Conservation (phyloP, 2,797 vertebrate genomes). For the Myoxocephalus aenaeus region DNA sequence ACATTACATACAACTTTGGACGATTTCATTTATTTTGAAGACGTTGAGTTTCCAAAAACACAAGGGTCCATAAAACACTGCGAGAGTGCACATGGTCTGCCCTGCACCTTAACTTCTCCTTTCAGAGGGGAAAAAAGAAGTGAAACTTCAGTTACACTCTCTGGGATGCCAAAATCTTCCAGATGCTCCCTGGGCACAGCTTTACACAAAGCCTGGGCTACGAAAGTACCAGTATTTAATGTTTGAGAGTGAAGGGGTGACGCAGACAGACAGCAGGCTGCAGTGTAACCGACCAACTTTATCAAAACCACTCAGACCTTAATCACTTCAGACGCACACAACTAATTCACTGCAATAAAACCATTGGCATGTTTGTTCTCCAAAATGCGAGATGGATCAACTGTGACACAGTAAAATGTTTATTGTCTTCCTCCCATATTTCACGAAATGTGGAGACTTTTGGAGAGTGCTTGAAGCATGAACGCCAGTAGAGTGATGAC, state of each 20-base stretch:
- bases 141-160: constrained; percentile 16
- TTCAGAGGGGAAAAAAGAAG: constrained; percentile 9
- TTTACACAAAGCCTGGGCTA: constrained; percentile 27
- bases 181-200: constrained; percentile 26
- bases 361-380: constrained; percentile 50
- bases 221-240: constrained; percentile 32
- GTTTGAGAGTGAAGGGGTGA: constrained; percentile 38
- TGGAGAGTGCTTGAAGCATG: constrained; percentile 53
- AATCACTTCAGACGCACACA: constrained; percentile 49
- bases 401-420: constrained; percentile 56
- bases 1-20: background rate
- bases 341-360: constrained; percentile 44
- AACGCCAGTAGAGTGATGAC: constrained; percentile 56
- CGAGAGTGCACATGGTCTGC: background rate
- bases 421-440: constrained; percentile 63
- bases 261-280: constrained; percentile 51
- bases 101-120: constrained; percentile 5
- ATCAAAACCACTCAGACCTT: constrained; percentile 55
- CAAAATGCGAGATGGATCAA: constrained; percentile 49
- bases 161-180: constrained; percentile 18
- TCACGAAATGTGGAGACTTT: constrained; percentile 57
- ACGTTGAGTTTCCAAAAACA: background rate
- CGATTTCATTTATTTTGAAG: background rate
- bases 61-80: background rate
- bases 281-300: constrained; percentile 39